phyloP scores from a whole-genome alignment of 2,888 invertebrate genomes.

The Meta bourneti region DNA sequence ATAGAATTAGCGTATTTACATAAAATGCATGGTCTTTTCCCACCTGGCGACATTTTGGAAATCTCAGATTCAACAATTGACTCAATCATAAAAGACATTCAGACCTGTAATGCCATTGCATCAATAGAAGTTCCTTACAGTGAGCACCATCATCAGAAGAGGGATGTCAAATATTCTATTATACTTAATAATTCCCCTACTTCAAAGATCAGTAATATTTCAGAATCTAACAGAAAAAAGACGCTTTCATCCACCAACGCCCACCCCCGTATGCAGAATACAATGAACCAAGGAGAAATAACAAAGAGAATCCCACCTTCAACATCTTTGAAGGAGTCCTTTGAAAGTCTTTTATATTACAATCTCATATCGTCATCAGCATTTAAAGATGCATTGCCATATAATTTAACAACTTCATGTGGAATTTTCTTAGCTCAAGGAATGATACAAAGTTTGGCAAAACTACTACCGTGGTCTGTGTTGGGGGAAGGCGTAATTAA shows the following conservation, averaged over 20 bases:
- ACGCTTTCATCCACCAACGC: background rate
- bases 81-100: constrained; percentile 16
- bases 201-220: background rate
- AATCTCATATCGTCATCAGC: constrained; percentile 56
- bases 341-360: constrained; percentile 50
- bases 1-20: background rate
- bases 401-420: constrained; percentile 22
- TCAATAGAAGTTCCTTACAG: background rate
- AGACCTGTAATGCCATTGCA: constrained; percentile 8
- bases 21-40: background rate
- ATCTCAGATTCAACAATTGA: background rate
- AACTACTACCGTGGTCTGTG: constrained; percentile 19
- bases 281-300: background rate
- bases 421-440: background rate
- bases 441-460: constrained; percentile 31
- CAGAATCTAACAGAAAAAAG: background rate
- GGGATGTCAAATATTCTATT: constrained; percentile 15
- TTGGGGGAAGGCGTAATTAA: constrained; percentile 14
- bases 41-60: background rate
- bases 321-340: constrained; percentile 21
- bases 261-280: background rate
- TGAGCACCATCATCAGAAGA: constrained; percentile 7
- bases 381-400: constrained; percentile 29
- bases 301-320: background rate
- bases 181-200: constrained; percentile 13